These are phyloP conservation scores for Dasyornis broadbenti DNA, from an alignment of 2,113 vertebrate genomes.

Conservation along the genomic window DNA sequence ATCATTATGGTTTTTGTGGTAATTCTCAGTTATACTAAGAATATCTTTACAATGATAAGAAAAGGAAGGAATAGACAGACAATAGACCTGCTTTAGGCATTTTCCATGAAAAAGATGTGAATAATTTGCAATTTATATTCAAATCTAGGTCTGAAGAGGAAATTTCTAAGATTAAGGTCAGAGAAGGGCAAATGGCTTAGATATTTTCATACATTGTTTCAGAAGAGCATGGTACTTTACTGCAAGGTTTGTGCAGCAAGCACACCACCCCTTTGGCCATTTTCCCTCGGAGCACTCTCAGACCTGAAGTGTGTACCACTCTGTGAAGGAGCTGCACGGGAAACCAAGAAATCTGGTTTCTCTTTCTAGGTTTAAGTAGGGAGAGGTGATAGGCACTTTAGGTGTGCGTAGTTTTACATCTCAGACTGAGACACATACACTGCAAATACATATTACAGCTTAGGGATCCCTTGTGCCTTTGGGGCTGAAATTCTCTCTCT, in stretches of 20 bases:
- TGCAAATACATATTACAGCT: neutral
- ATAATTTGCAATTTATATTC: conserved; percentile 9
- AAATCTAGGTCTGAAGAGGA: neutral
- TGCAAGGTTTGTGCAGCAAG: neutral
- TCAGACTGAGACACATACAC: neutral
- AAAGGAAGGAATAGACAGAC: neutral
- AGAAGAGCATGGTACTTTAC: neutral
- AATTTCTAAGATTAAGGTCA: neutral
- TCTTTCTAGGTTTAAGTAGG: neutral
- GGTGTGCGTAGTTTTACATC: neutral
- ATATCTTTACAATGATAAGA: neutral
- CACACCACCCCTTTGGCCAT: neutral
- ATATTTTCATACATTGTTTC: neutral
- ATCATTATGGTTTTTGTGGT: neutral
- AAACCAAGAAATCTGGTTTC: neutral
- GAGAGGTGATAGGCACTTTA: neutral
- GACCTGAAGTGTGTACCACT: neutral
- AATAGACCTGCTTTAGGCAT: neutral
- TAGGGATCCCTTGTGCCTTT: neutral
- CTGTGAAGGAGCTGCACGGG: neutral
- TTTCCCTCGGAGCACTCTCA: neutral
- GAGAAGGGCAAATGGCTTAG: neutral
- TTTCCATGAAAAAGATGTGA: neutral
- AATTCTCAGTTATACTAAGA: neutral
- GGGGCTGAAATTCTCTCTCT: neutral